Percentiles rank a stretch among this genome's conserved stretches.
Conservation (phyloP, 2,797 vertebrate genomes). For the Dallia pectoralis region DNA sequence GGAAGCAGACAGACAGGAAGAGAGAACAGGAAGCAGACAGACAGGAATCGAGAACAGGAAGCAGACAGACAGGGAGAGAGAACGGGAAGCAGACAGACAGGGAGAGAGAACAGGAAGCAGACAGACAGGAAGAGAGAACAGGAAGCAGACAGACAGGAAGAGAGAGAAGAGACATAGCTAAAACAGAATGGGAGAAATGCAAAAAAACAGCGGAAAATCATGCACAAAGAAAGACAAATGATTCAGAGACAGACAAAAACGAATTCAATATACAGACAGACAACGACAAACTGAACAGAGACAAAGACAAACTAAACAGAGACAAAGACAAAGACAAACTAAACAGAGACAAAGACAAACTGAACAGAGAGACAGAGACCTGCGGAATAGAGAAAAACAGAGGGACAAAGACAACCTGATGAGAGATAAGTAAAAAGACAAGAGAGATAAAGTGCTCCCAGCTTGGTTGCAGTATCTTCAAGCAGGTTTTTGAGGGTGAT, state of each 20-base stretch:
- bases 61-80: constrained; percentile 19
- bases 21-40: neutral
- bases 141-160: neutral
- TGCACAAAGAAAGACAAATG: neutral
- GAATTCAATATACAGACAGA: neutral
- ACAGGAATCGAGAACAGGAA: neutral
- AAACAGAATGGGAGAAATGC: too few species aligned
- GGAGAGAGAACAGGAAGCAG: neutral
- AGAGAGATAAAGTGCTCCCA: neutral
- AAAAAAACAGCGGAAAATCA: too few species aligned
- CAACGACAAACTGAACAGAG: too few species aligned
- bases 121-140: neutral
- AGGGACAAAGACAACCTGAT: neutral
- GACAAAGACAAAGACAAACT: neutral
- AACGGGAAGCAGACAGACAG: neutral
- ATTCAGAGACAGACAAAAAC: neutral
- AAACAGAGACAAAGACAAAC: neutral
- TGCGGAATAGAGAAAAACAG: neutral
- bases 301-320: too few species aligned
- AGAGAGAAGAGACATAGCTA: too few species aligned
- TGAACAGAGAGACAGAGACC: neutral
- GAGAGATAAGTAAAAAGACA: neutral
- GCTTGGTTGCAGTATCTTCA: neutral
- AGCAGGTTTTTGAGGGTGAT: constrained; percentile 9
- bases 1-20: neutral